phyloP scores from a whole-genome alignment of 2,113 vertebrate species.

The Pyxicephalus adspersus region DNA sequence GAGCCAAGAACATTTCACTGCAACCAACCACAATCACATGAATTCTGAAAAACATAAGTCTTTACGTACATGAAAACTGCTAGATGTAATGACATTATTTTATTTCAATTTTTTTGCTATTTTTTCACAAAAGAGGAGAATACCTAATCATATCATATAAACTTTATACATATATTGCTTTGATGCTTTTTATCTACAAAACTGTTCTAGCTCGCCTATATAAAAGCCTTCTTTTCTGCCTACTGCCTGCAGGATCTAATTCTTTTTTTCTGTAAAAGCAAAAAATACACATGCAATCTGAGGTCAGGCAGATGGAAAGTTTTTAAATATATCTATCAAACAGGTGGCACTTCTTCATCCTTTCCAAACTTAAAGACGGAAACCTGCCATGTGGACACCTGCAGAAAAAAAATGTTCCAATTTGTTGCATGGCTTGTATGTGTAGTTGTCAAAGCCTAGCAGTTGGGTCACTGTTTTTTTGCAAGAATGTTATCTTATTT shows the following conservation, averaged over 20 bases:
- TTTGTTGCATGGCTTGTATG: constrained; percentile 33
- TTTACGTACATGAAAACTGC: too few relatives aligned
- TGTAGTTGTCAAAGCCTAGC: constrained; percentile 39
- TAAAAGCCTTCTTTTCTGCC: constrained; percentile 27
- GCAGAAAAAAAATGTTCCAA: constrained; percentile 49
- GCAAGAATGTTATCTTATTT: constrained; percentile 37
- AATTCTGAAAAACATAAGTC: too few relatives aligned
- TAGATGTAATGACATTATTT: background rate
- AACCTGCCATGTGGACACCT: constrained; percentile 49
- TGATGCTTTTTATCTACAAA: constrained; percentile 36
- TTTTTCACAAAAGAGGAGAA: background rate
- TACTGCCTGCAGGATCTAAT: constrained; percentile 45
- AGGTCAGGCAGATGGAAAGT: constrained; percentile 50
- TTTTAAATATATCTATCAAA: constrained; percentile 48
- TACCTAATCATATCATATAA: constrained; percentile 64
- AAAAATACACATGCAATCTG: constrained; percentile 43
- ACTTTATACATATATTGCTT: constrained; percentile 62
- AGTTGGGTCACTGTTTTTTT: constrained; percentile 46
- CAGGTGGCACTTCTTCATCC: constrained; percentile 51
- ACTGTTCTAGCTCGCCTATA: constrained; percentile 31
- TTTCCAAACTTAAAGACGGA: constrained; percentile 45
- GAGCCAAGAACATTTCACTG: too few relatives aligned
- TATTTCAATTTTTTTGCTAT: background rate
- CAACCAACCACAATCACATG: too few relatives aligned
- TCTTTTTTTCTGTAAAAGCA: constrained; percentile 30